phyloP scores from a whole-genome alignment of 2,797 vertebrate genomes.

The Orientallactaga sibirica region DNA sequence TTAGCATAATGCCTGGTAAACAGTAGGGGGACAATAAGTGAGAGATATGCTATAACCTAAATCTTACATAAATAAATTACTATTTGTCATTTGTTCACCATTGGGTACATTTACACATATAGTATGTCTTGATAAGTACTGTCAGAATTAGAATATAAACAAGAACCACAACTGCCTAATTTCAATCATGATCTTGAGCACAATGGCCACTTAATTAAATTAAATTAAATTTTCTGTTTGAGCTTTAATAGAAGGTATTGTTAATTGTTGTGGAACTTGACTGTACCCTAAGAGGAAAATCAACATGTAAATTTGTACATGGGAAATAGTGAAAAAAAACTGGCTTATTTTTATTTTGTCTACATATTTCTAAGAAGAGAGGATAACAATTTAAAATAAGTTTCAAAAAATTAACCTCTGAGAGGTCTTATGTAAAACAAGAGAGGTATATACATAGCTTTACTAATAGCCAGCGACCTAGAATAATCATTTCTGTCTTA shows the following conservation, averaged over 20 bases:
- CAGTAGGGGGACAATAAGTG: slow-evolving; percentile 39
- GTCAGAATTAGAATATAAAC: slow-evolving; percentile 49
- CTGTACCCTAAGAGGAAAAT: slow-evolving; percentile 53
- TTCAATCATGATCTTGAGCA: slow-evolving; percentile 35
- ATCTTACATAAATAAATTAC: slow-evolving; percentile 41
- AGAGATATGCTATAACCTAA: too few species aligned
- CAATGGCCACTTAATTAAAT: slow-evolving; percentile 64
- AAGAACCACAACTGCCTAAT: slow-evolving; percentile 54
- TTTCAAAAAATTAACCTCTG: background rate
- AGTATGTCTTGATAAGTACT: slow-evolving; percentile 44
- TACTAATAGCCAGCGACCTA: slow-evolving; percentile 54
- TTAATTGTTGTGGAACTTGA: slow-evolving; percentile 63
- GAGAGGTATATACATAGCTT: slow-evolving; percentile 7
- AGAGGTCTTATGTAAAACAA: slow-evolving; percentile 49
- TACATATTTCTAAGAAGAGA: slow-evolving; percentile 28
- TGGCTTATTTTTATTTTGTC: slow-evolving; percentile 24
- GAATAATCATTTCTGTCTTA: background rate
- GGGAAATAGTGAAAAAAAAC: background rate
- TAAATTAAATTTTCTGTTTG: slow-evolving; percentile 29
- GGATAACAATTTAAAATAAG: background rate
- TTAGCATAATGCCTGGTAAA: slow-evolving; percentile 18
- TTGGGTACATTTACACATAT: background rate
- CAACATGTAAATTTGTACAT: slow-evolving; percentile 34
- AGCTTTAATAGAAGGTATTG: slow-evolving; percentile 52
- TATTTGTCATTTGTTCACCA: slow-evolving; percentile 36